Evolutionary conservation across 1,140 invertebrate species (phyloP).

Genomic region (Aphelenchoides besseyi): DNA sequence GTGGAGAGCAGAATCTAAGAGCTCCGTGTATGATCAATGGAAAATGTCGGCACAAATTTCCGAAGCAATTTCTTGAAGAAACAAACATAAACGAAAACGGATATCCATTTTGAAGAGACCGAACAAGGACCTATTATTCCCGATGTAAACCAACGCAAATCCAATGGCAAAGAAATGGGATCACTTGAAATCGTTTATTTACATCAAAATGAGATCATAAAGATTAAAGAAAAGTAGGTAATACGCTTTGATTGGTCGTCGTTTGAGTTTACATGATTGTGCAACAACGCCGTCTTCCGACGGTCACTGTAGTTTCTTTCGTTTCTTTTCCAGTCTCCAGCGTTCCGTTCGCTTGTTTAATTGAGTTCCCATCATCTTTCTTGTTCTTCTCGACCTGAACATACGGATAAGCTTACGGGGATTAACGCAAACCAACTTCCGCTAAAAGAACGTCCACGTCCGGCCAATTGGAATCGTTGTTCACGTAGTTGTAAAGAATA

Average conservation of each 20-base stretch:
- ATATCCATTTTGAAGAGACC: too few relatives aligned
- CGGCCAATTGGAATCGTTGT: conserved; percentile 1
- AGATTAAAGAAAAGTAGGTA: neutral
- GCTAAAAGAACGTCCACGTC: neutral
- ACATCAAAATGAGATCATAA: neutral
- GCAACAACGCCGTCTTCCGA: conserved; percentile 8
- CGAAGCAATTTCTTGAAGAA: too few relatives aligned
- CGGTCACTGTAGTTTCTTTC: neutral
- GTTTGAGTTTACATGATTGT: conserved; percentile 7
- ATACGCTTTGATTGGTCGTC: too few relatives aligned
- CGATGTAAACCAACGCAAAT: too few relatives aligned
- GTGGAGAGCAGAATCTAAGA: too few relatives aligned
- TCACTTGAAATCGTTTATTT: neutral
- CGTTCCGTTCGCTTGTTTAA: neutral
- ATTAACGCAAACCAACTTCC: neutral
- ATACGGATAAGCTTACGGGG: neutral
- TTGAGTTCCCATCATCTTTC: neutral
- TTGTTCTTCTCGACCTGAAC: conserved; percentile 12
- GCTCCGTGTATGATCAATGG: too few relatives aligned
- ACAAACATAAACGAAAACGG: too few relatives aligned
- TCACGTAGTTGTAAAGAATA: neutral
- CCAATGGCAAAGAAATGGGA: neutral
- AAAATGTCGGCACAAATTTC: too few relatives aligned
- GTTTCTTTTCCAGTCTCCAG: neutral
- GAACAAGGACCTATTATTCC: too few relatives aligned